These are phyloP conservation scores for Phocoena sinus DNA, from an alignment of 2,113 vertebrate species.

Conservation along the genomic window DNA sequence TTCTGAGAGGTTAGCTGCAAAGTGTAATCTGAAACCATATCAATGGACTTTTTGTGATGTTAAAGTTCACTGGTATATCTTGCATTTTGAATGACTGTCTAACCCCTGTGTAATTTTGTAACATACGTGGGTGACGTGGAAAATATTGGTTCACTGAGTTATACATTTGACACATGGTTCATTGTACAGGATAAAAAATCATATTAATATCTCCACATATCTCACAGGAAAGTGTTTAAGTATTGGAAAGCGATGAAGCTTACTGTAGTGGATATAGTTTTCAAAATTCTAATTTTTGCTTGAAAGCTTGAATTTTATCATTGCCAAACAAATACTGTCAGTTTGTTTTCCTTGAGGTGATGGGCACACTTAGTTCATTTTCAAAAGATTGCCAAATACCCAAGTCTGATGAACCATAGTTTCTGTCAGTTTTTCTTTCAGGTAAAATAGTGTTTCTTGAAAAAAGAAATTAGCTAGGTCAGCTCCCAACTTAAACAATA, in stretches of 20 bases:
- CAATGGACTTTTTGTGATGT: neutral
- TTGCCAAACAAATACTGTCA: neutral
- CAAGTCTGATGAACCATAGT: neutral
- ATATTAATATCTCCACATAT: neutral
- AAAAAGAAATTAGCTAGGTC: neutral
- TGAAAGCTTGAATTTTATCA: slow-evolving; percentile 33
- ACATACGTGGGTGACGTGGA: neutral
- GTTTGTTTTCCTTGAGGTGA: neutral
- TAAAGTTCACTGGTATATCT: neutral
- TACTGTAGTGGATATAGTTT: neutral
- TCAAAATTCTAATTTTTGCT: neutral
- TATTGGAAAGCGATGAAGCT: neutral
- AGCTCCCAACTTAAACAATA: neutral
- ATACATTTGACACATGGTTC: neutral
- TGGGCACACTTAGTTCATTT: neutral
- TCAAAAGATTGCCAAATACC: neutral
- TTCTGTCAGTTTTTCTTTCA: slow-evolving; percentile 18
- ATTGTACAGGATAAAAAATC: neutral
- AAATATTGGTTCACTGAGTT: neutral
- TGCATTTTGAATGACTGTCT: neutral
- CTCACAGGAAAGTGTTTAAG: neutral
- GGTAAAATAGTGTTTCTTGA: slow-evolving; percentile 27
- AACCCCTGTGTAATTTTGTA: neutral
- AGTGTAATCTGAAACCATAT: neutral
- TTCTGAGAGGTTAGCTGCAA: neutral